Base-by-base conservation (phyloP, 2,797 vertebrate species). In the Cynopterus sphinx region DNA sequence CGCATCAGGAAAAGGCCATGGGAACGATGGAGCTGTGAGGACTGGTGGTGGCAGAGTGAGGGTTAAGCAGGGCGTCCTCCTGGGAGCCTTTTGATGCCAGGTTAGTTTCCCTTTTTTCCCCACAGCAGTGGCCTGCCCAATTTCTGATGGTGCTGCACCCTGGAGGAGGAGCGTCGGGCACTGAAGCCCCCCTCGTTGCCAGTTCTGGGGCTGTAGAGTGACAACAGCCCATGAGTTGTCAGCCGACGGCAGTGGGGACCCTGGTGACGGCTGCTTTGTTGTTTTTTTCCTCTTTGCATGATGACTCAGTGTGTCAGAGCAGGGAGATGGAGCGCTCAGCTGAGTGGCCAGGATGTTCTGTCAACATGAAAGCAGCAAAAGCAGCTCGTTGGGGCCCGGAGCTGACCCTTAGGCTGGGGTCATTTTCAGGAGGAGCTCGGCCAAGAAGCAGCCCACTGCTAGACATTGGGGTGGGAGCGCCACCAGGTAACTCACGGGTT, bases 281-380 rank as follows among this genome's bases (percentile, higher is more conserved):
- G 90, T 97, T 96, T 97, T 97, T 96, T 93, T 97, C 90, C 95
- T 96, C 96, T 93, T 94, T 96, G 96, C 92, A 95, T 94, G 97
- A 98, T 98, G 97, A 98, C 96, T 98, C 97, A 97, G 96, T 96
- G 78, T 90, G 86, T 91, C 63, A 9, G 97, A 97, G 96, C 92
- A 19, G 33, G 87, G 96, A 96, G 97, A 95, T 87, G 96, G 95
- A 96, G 94, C 90, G 51, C 91, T 95, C 93, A 43, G 96, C 90
- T 1, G 85, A 95, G 83, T 90, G 92, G 95, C 97, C 94, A 90
- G 96, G 95, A 94, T 94, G 55, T 95, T 98, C 96, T 94, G 96
- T 97, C 94, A 95, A 95, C 95, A 92, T 36, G 70, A 88, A 96
- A 90, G 90, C 92, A 77, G 84, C 73, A 90, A 79, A 90, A 83